Base-by-base conservation (phyloP, 2,113 vertebrate genomes). In the Pelusios castaneus region DNA sequence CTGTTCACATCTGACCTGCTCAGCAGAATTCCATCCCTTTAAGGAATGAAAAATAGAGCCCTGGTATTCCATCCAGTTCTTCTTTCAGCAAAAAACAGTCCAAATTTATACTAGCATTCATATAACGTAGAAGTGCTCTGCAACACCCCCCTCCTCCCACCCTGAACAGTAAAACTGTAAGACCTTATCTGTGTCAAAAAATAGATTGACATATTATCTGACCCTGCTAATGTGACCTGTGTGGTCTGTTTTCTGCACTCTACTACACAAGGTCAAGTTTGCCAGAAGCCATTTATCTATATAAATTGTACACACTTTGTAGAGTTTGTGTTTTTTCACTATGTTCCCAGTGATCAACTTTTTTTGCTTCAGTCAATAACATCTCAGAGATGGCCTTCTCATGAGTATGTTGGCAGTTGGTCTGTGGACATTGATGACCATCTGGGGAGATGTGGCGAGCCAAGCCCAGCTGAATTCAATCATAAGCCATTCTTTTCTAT, bases 401-500 rank as follows among this genome's bases (percentile, higher is more conserved):
- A 60, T n/a, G 70, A 82, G 27, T 13, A 3, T 41, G 19, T 75
- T 94, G 87, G 78, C 91, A 95, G 85, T 85, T 94, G 92, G 89
- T 47, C 67, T 76, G n/a, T 63, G 75, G 85, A 60, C 45, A 81
- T 24, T 80, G 51, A 55, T 60, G 58, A 82, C 94, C 81, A 73
- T 92, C 78, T 89, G 89, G 73, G 52, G 29, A 77, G 77, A 88
- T 79, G 73, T 80, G 27, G 54, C 85, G 70, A 19, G 88, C 79
- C 67, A 87, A 93, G 80, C 38, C 43, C 75, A 60, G 70, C n/a
- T 94, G 76, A 92, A 95, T 29, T 58, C 87, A 85, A 58, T 82
- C 41, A 2, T 25, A 84, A 96, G 80, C 45, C 75, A 55, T 77
- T 27, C 31, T 88, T 89, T 91, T 4, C 89, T 88, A n/a, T 82